Evolutionary conservation across 1,140 invertebrate species (phyloP).

Genomic region (Sminthurinus signatus): DNA sequence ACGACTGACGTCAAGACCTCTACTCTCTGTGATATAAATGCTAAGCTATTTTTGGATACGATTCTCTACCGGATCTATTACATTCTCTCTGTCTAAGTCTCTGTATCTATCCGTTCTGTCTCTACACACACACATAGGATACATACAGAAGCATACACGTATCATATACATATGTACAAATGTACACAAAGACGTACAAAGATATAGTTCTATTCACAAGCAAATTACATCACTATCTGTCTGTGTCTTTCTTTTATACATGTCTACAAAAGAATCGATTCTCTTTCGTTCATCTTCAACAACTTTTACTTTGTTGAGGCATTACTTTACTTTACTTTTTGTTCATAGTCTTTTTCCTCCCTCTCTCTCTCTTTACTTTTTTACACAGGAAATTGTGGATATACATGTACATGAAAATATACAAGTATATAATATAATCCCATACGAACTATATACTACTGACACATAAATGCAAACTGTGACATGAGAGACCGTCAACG

Average conservation of each 20-base stretch:
- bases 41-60: constrained; percentile 12
- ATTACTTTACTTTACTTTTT: too few species aligned
- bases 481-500: not conserved
- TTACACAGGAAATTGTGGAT: not conserved
- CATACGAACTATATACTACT: too few species aligned
- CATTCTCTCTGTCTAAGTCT: constrained; percentile 6
- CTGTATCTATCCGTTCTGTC: not conserved
- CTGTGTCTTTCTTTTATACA: not conserved
- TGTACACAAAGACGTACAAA: not conserved
- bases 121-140: too few species aligned
- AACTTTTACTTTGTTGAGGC: not conserved
- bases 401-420: too few species aligned
- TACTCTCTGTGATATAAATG: constrained; percentile 5
- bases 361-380: not conserved
- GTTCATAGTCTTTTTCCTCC: too few species aligned
- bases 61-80: constrained; percentile 7
- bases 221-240: constrained; percentile 1
- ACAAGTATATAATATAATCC: too few species aligned
- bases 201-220: not conserved
- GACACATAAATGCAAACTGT: too few species aligned
- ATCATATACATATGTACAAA: not conserved
- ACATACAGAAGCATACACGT: not conserved
- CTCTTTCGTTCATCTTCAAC: not conserved
- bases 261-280: constrained; percentile 10
- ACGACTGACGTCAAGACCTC: constrained; percentile 11